phyloP scores from a whole-genome alignment of 2,888 invertebrate species.

The Coecobrya sp. region DNA sequence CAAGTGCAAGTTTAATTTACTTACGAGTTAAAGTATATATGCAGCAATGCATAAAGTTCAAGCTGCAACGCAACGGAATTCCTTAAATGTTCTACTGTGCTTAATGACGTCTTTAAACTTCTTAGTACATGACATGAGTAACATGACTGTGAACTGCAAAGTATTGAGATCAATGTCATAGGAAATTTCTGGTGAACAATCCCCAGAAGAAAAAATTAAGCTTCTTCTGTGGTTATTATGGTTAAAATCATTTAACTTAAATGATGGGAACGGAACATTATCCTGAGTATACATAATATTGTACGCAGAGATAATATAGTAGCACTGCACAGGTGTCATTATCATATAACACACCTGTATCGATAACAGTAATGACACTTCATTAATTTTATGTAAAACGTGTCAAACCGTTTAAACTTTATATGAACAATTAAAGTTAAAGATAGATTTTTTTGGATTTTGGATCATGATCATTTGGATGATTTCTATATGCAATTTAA shows the following conservation, averaged over 20 bases:
- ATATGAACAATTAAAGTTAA: too few species aligned
- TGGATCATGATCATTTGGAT: too few species aligned
- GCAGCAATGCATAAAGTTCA: neutral
- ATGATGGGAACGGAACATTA: neutral
- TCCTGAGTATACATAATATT: too few species aligned
- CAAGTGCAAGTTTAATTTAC: too few species aligned
- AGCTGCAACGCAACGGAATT: neutral
- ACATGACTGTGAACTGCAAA: conserved; percentile 5
- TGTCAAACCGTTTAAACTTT: too few species aligned
- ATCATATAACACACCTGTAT: too few species aligned
- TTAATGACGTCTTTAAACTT: neutral
- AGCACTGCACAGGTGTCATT: neutral
- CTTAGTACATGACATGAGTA: too few species aligned
- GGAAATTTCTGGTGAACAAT: conserved; percentile 42
- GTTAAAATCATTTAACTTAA: neutral
- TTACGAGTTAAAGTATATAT: too few species aligned
- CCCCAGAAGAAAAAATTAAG: neutral
- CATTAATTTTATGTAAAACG: too few species aligned
- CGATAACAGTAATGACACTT: too few species aligned
- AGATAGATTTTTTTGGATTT: too few species aligned
- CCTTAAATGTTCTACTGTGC: neutral
- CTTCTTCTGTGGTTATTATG: neutral
- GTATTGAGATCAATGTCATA: conserved; percentile 53
- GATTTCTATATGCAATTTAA: too few species aligned
- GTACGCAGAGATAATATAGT: neutral